Base-by-base conservation (phyloP, 2,888 invertebrate species). In the Melanchra persicariae region DNA sequence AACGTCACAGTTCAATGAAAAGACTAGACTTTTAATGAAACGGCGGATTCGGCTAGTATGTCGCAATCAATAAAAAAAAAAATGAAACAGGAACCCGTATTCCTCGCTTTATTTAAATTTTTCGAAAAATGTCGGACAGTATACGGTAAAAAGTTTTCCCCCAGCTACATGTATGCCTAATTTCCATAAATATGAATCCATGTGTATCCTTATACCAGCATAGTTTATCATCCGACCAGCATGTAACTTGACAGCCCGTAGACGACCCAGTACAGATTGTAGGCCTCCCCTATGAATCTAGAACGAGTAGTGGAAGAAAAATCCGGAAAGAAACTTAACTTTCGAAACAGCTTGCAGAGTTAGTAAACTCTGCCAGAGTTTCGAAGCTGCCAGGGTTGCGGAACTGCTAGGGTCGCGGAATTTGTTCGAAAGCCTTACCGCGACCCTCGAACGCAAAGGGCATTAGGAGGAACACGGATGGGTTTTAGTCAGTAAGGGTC, bases 161-260 rank as follows among this genome's bases (percentile, higher is more conserved):
- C 82, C 57, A 19, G 68, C 52, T 77, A 55, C 49, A 77, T 58
- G 26, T 77, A 52, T 61, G 57, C n/a, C 45, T 62, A 19, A 77
- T 77, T 77, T 64, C 63, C 77, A 77, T 77, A 81, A 81, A 81
- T 75, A 81, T 81, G 77, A 77, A 49, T 77, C 34, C 34, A 37
- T 22, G 40, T 47, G 49, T 77, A 74, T 80, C 77, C 77, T 64
- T 68, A 37, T 81, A 68, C 77, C 68, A 19, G 77, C 63, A 76
- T 81, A 37, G 43, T 74, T 37, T 64, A 79, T 79, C 54, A 74
- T 64, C 22, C 47, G 9, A 80, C 81, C 81, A 66, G 66, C 75
- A 75, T 77, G 12, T 2, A 6, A 24, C 15, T 1, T 64, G 77
- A 77, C 81, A 77, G 60, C 77, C 77, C 77, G 76, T 59, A 77